Conservation (phyloP, 1,140 invertebrate species). For the Dryas iulia region DNA sequence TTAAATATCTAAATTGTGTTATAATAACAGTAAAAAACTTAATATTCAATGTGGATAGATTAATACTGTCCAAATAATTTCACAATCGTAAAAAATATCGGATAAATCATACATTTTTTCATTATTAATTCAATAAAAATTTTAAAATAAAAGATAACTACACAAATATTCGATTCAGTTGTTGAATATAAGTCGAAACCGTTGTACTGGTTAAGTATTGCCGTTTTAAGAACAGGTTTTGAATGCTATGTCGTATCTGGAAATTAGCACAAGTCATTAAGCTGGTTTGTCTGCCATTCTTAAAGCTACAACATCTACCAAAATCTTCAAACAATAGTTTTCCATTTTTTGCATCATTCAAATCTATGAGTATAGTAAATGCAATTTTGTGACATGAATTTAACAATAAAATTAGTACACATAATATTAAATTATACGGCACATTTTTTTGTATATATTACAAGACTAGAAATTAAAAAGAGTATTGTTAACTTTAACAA, state of each 20-base stretch:
- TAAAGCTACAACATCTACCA: conserved; percentile 9
- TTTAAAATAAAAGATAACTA: background rate
- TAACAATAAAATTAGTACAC: background rate
- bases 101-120: background rate
- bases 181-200: background rate
- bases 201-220: conserved; percentile 18
- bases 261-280: conserved; percentile 11
- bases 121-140: background rate
- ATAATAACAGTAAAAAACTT: background rate
- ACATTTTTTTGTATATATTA: background rate
- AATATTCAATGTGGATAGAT: conserved; percentile 3
- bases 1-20: background rate
- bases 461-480: conserved; percentile 24
- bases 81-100: background rate
- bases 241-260: conserved; percentile 1
- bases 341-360: background rate
- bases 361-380: background rate
- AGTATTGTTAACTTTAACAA: conserved; percentile 12
- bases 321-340: background rate
- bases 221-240: conserved; percentile 29
- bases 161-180: background rate
- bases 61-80: conserved; percentile 3
- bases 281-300: conserved; percentile 15
- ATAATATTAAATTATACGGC: conserved; percentile 3
- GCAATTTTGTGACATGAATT: background rate